Percentiles rank a stretch among this genome's conserved stretches.
Conservation (phyloP, 2,888 invertebrate genomes). For the Rutpela maculata region DNA sequence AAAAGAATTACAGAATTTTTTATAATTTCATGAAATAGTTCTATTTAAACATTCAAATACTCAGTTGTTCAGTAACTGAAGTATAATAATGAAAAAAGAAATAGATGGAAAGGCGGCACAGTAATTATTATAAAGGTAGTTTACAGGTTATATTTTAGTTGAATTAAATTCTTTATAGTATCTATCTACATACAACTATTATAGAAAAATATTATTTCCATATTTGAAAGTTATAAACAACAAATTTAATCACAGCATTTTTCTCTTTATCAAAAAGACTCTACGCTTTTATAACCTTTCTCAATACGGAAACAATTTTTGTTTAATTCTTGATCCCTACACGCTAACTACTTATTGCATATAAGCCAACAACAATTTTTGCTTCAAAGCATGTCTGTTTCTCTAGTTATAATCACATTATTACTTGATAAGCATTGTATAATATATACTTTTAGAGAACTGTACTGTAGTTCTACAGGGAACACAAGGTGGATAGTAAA, state of each 20-base stretch:
- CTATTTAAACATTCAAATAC: no score
- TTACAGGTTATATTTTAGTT: slow-evolving; percentile 4
- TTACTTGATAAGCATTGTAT: slow-evolving; percentile 62
- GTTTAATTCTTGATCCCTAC: slow-evolving; percentile 31
- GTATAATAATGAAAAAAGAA: no score
- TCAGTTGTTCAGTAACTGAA: no score
- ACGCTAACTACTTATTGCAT: slow-evolving; percentile 49
- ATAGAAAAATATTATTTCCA: slow-evolving; percentile 18
- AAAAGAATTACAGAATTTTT: no score
- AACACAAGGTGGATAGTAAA: background rate
- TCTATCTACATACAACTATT: slow-evolving; percentile 5
- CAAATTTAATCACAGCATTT: slow-evolving; percentile 43
- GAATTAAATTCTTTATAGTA: slow-evolving; percentile 1
- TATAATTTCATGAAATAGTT: no score
- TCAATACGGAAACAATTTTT: slow-evolving; percentile 18
- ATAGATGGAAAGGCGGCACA: background rate
- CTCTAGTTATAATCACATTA: slow-evolving; percentile 62
- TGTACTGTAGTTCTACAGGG: slow-evolving; percentile 14
- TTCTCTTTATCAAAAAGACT: slow-evolving; percentile 35
- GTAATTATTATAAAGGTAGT: slow-evolving; percentile 9
- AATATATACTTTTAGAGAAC: slow-evolving; percentile 42
- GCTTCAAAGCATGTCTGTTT: slow-evolving; percentile 51
- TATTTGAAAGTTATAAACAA: slow-evolving; percentile 17
- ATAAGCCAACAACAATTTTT: slow-evolving; percentile 50
- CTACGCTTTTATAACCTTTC: slow-evolving; percentile 19